phyloP scores from a whole-genome alignment of 2,113 vertebrate genomes.

The Carettochelys insculpta region DNA sequence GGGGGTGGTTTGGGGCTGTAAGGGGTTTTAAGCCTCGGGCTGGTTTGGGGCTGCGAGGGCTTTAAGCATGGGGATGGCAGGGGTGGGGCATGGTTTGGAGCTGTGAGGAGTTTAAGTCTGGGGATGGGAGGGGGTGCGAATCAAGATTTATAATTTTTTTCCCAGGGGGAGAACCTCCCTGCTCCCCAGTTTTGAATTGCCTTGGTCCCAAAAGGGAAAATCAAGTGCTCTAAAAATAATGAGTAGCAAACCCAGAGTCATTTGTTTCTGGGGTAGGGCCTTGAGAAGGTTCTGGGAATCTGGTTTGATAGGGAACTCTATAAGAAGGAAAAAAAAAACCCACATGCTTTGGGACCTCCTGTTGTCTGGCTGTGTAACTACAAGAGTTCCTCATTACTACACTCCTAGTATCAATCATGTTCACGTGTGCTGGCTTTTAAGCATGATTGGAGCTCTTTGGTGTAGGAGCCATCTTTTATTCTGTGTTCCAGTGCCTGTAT shows the following conservation, averaged over 20 bases:
- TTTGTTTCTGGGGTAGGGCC: neutral
- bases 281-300: neutral
- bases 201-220: neutral
- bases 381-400: constrained; percentile 10
- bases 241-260: neutral
- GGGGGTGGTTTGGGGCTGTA: no score
- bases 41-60: no score
- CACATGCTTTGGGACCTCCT: neutral
- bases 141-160: no score
- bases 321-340: no score
- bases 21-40: no score
- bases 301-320: neutral
- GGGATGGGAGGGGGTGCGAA: no score
- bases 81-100: no score
- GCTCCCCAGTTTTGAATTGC: no score
- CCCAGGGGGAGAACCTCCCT: no score
- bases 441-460: neutral
- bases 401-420: neutral
- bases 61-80: no score
- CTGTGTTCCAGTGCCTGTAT: neutral
- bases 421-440: neutral
- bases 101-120: no score
- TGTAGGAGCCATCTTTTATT: neutral
- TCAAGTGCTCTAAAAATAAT: fast-evolving
- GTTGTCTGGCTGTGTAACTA: neutral